Base-by-base conservation (phyloP, 2,113 vertebrate species). In the Rhinichthys klamathensis region DNA sequence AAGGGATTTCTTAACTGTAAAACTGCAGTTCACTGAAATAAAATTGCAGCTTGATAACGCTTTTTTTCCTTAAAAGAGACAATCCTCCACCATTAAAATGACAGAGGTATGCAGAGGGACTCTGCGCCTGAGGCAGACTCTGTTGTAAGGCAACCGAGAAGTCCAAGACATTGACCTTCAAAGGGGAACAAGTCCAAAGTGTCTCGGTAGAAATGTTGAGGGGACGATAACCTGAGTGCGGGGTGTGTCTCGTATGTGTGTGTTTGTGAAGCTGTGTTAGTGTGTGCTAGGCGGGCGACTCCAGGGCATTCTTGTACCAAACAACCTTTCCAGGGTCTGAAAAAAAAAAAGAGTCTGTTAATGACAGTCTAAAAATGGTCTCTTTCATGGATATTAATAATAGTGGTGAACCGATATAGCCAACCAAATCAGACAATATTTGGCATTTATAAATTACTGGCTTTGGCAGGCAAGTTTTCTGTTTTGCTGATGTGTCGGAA, bases 91-190 rank as follows among this genome's bases (percentile, higher is more conserved):
- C 84, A 87, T 67, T 90, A 92, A 87, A 93, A 89, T 89, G 91
- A 92, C 82, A 90, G 91, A 88, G 58, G 70, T 65, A 51, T 70
- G 78, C 81, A 78, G 78, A 51, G 76, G 63, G 54, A 87, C 72
- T 88, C 67, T 89, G 89, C 56, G 58, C 80, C 92, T 94, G 93
- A 94, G 92, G 93, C 94, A 94, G 93, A 91, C 90, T 91, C 90
- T 80, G 86, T 91, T 91, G 91, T 94, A 95, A 95, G 94, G 95
- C 95, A 87, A 94, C 93, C 91, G 92, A 94, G 89, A 93, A 94
- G 92, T 93, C 88, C 89, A 77, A 88, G 86, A 84, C 83, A 91
- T 91, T 90, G 92, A 90, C 89, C 88, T 91, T 94, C 92, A 93
- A 90, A 87, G 87, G 92, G 92, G 90, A 92, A 91, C 91, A 92